Conservation (phyloP, 2,113 vertebrate genomes). For the Dendrocopos noguchii region DNA sequence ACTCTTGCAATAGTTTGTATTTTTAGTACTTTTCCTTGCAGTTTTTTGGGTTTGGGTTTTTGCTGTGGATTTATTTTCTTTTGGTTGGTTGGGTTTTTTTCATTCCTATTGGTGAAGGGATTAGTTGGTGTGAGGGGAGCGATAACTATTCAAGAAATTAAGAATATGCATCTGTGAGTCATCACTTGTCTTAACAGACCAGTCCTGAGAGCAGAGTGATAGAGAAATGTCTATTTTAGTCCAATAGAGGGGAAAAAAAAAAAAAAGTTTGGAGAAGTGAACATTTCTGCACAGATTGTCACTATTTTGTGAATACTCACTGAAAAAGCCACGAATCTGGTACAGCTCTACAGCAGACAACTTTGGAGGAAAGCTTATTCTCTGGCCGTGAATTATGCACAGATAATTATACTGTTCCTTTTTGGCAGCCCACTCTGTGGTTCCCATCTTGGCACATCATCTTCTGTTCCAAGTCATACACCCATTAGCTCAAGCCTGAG, state of each 20-base stretch:
- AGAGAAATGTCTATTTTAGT: conserved; percentile 64
- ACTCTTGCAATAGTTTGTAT: not conserved
- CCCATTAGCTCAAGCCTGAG: conserved; percentile 65
- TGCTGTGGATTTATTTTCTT: not conserved
- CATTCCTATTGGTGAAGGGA: not conserved
- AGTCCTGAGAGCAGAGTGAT: conserved; percentile 64
- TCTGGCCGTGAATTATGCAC: conserved; percentile 70
- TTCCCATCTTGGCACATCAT: conserved; percentile 68
- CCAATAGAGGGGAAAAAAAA: not conserved
- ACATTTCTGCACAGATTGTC: conserved; percentile 73
- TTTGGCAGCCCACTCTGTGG: conserved; percentile 72
- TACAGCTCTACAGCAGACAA: conserved; percentile 61
- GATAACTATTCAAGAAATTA: conserved; percentile 65
- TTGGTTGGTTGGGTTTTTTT: not conserved
- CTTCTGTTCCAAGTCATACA: conserved; percentile 59
- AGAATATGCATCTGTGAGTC: conserved; percentile 62
- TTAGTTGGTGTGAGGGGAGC: conserved; percentile 62
- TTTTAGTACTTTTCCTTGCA: conserved; percentile 41
- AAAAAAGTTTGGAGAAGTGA: conserved; percentile 67
- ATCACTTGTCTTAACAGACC: conserved; percentile 62
- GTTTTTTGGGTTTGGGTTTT: not conserved
- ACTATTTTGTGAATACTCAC: conserved; percentile 66
- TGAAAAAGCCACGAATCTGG: conserved; percentile 71
- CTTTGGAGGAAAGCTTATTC: conserved; percentile 70
- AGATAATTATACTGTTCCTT: conserved; percentile 74